Conservation (phyloP, 2,888 invertebrate species). For the Philereme transversata region DNA sequence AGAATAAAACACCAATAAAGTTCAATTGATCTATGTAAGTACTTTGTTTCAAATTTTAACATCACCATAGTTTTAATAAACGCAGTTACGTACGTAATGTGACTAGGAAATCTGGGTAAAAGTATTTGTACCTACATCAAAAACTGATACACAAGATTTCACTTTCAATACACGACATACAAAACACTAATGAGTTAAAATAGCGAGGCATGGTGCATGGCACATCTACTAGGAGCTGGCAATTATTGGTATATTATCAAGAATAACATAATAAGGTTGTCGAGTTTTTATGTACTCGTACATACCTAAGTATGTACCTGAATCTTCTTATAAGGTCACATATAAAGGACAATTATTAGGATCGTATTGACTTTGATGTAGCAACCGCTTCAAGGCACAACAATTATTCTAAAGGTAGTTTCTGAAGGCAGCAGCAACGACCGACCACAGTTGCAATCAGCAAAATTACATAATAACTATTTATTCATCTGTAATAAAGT, state of each 20-base stretch:
- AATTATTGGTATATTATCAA: too few species aligned
- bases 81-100: constrained; percentile 6
- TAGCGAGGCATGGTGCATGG: not conserved
- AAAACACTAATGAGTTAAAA: not conserved
- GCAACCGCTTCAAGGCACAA: not conserved
- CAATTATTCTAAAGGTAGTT: not conserved
- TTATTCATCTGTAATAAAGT: too few species aligned
- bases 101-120: constrained; percentile 13
- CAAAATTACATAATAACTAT: too few species aligned
- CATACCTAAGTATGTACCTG: too few species aligned
- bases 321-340: too few species aligned
- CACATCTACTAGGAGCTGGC: too few species aligned
- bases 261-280: too few species aligned
- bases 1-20: not conserved
- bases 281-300: too few species aligned
- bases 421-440: not conserved
- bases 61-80: constrained; percentile 11
- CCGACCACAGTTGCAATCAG: too few species aligned
- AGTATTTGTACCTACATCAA: not conserved
- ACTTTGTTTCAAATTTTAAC: not conserved
- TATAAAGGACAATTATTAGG: too few species aligned
- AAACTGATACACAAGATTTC: not conserved
- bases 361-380: too few species aligned
- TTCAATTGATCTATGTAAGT: not conserved
- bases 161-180: not conserved